Conservation (phyloP, 2,113 vertebrate species). For the Merops nubicus region DNA sequence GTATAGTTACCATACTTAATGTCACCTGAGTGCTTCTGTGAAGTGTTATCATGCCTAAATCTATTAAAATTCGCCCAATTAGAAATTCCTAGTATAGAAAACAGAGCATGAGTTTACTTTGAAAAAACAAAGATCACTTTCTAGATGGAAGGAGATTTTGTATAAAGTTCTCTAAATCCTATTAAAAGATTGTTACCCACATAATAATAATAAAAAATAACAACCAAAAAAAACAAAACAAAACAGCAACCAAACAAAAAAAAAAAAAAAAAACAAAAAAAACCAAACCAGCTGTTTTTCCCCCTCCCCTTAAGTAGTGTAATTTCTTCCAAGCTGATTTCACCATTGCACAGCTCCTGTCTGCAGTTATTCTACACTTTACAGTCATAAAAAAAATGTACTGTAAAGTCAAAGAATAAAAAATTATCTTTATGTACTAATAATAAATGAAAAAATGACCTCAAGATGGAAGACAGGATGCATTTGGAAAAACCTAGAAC, state of each 20-base stretch:
- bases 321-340: neutral
- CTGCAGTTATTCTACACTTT: neutral
- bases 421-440: too few relatives aligned
- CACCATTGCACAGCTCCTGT: neutral
- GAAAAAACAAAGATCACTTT: neutral
- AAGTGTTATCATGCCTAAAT: neutral
- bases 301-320: fast-evolving
- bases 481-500: too few relatives aligned
- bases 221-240: too few relatives aligned
- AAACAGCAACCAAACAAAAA: too few relatives aligned
- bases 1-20: neutral
- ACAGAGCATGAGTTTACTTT: neutral
- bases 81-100: neutral
- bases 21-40: neutral
- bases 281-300: too few relatives aligned
- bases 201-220: too few relatives aligned
- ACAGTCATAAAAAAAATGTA: neutral
- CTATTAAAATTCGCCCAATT: neutral
- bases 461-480: too few relatives aligned
- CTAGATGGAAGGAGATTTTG: neutral
- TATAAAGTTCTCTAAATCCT: neutral
- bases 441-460: too few relatives aligned
- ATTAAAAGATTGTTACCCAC: too few relatives aligned
- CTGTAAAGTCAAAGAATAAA: too few relatives aligned
- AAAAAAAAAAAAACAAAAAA: too few relatives aligned